Evolutionary conservation across 1,140 invertebrate species (phyloP), one percentile per base, ranked within the genome.

Genomic region (Penaeus indicus): DNA sequence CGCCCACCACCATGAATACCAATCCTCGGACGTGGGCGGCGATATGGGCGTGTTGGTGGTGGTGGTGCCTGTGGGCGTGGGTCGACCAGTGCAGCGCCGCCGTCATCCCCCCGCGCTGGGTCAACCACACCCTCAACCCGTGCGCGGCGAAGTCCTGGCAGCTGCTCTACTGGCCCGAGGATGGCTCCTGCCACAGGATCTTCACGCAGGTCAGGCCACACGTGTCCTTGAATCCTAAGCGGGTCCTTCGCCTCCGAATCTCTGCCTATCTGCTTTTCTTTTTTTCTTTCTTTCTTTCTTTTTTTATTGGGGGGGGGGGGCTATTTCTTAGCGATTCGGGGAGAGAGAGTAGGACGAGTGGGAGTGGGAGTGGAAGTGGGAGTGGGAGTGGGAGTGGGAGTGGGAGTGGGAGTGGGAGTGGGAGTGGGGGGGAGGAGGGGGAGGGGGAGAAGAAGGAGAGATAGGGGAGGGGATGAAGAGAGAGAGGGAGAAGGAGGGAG

Each of bases 91-190:
- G 82, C 19, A 60, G 67, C 84, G 91, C 85, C 25, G 84, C 90
- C 22, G 95, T 97, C 81, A 94, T 96, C 89, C 95, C 96, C 38
- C 96, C 96, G 7, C 96, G 96, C 0, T 97, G 97, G 97, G 96
- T 96, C 27, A 95, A 97, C 93, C 95, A 96, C 1, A 93, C 94
- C 16, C 94, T 94, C 90, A 97, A 97, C 93, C 97, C 97, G 0
- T 97, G 97, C 90, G 96, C 96, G 8, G 93, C 94, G 1, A 94
- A 95, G 92, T 95, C 96, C 0, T 97, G 97, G 97, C 96, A 97
- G 91, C 94, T 97, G 90, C 93, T 97, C 32, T 97, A 95, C 92
- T 97, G 96, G 96, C 95, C 96, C 1, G 93, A 94, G 0, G 95
- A 97, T 91, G 95, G 95, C 88, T 95, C 96, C 92, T 97, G 96